phyloP scores from a whole-genome alignment of 1,140 invertebrate genomes.

The Venustaconcha ellipsiformis region DNA sequence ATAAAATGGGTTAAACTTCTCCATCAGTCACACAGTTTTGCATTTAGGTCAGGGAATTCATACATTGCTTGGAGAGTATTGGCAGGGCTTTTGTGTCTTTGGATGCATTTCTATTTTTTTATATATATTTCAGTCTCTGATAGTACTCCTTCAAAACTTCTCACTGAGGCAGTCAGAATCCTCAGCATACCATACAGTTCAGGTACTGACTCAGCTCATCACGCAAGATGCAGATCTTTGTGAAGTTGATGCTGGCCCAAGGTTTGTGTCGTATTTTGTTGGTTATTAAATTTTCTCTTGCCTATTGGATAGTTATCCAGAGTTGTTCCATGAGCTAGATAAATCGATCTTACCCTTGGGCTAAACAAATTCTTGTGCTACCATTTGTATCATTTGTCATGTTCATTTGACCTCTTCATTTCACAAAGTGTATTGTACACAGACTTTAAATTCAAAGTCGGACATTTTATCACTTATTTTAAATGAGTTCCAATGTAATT shows the following conservation, averaged over 20 bases:
- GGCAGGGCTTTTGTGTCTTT: neutral
- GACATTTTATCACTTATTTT: no score
- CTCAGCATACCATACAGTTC: constrained; percentile 70
- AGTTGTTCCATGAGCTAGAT: neutral
- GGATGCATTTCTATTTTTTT: neutral
- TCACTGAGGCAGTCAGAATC: constrained; percentile 69
- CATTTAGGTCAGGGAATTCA: no score
- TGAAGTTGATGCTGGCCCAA: constrained; percentile 40
- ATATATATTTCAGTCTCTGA: constrained; percentile 61
- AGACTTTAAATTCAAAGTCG: no score
- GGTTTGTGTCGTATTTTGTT: constrained; percentile 10
- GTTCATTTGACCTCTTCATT: no score
- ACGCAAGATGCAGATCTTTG: constrained; percentile 67
- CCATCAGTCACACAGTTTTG: no score
- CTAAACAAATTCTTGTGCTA: neutral
- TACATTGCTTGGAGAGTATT: no score
- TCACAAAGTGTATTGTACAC: no score
- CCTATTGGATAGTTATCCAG: no score
- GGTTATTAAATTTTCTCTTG: no score
- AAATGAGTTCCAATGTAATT: no score
- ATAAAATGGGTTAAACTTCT: no score
- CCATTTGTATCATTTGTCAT: no score
- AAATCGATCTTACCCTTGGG: neutral
- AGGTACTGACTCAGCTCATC: constrained; percentile 70
- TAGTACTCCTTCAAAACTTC: constrained; percentile 69